Base-by-base conservation (phyloP, 2,888 invertebrate genomes). In the Drosophila monieri region DNA sequence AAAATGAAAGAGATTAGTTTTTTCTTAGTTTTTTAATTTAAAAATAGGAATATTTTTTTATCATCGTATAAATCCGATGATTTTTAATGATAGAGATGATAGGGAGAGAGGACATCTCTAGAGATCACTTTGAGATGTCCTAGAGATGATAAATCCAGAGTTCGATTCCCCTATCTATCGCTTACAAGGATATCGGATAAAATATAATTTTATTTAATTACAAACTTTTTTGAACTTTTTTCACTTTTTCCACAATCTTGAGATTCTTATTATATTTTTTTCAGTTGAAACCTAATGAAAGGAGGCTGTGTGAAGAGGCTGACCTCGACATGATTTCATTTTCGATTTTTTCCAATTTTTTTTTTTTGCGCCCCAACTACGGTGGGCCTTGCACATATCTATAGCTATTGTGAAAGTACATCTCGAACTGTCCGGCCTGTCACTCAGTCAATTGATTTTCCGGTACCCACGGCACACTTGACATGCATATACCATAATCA, bases 381-480 rank as follows among this genome's bases (percentile, higher is more conserved):
- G 48, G 56, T 47, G 46, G 57, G 46, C 68, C 68, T 48, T 60
- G 69, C 68, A 49, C 37, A 52, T 49, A 53, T 52, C 58, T 57
- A 53, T 61, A 32, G 51, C 56, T 53, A 66, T 72, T 72, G 72
- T 72, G 72, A 72, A 72, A 72, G 72, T 67, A 73, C 57, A 67
- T 71, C 59, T 53, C 73, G 39, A 69, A 68, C 70, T 51, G 61
- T 69, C 70, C 70, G 58, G 60, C 60, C 81, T 78, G 85, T 80
- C 80, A 73, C 78, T 71, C 75, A 70, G 70, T 66, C 80, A 80
- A 81, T 81, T 81, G 81, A 81, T 81, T 81, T 81, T 83, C 81
- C 81, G 83, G 83, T 85, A 60, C 69, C 71, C 76, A 80, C 68
- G 68, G 59, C 62, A 60, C 80, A 81, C 80, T 85, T 81, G 80